phyloP scores from a whole-genome alignment of 2,113 vertebrate genomes.

The Xyrauchen texanus region DNA sequence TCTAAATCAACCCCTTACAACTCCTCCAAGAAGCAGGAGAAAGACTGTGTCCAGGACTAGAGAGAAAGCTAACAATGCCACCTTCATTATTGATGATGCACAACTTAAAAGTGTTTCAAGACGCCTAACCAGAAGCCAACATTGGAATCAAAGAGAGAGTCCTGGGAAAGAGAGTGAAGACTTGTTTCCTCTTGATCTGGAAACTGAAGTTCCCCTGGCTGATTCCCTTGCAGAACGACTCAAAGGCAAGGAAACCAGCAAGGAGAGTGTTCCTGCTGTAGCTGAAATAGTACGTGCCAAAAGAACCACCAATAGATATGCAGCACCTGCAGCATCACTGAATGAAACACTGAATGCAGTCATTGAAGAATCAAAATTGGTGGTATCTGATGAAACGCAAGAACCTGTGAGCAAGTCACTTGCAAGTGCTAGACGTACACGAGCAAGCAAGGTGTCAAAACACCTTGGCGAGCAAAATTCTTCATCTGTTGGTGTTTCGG shows the following conservation, averaged over 20 bases:
- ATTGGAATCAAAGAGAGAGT: constrained; percentile 65
- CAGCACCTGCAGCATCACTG: background rate
- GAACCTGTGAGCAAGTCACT: constrained; percentile 10
- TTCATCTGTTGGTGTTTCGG: constrained; percentile 64
- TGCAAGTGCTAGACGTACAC: constrained; percentile 51
- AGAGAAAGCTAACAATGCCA: constrained; percentile 31
- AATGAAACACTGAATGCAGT: background rate
- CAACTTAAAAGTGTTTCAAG: constrained; percentile 42
- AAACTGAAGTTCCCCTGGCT: constrained; percentile 63
- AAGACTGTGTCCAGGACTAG: constrained; percentile 56
- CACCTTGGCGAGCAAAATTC: constrained; percentile 48
- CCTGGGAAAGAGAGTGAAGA: constrained; percentile 45
- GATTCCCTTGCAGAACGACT: constrained; percentile 74
- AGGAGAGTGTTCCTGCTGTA: constrained; percentile 49
- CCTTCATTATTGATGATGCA: constrained; percentile 20
- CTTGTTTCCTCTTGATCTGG: constrained; percentile 63
- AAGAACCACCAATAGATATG: constrained; percentile 49
- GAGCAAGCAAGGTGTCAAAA: constrained; percentile 59
- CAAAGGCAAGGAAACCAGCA: constrained; percentile 58
- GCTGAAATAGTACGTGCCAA: constrained; percentile 58
- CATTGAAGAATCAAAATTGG: background rate
- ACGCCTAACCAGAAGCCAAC: constrained; percentile 58
- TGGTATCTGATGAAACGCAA: background rate
- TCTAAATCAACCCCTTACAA: constrained; percentile 35
- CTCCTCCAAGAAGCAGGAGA: constrained; percentile 67